Evolutionary conservation across 1,140 invertebrate genomes (phyloP), one percentile per base, ranked within the genome.

Genomic region (Lordiphosa collinella): DNA sequence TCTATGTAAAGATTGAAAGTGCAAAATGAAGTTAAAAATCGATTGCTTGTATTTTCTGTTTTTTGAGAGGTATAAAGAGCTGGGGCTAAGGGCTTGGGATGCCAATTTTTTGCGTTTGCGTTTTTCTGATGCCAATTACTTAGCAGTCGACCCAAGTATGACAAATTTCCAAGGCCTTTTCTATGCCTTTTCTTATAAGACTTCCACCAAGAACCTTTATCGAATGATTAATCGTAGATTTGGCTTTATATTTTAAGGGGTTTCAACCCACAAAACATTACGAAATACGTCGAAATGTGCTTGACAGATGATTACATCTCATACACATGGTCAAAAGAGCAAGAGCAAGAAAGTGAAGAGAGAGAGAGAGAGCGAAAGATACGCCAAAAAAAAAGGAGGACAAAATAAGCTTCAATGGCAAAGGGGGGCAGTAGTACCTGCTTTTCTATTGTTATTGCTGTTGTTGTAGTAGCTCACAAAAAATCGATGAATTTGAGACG

Each of bases 341-440:
- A 10, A 49, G 18, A 55, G 35, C 31, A 18, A 14, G n/a, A 38
- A 56, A 44, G 51, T 38, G 46, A 55, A 35, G 29, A 14, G n/a
- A 38, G 59, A 44, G 51, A 36, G 46, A 55, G 32, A 46, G 25
- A 36, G 34, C 18, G 13, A 16, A n/a, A 22, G 38, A n/a, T 25
- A 60, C 11, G 37, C 37, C 37, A 32, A 44, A 12, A 51, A 32
- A 31, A 59, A 50, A 50, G 47, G 48, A 65, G 56, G 56, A 60
- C 61, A 52, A 55, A 61, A 29, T 8, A 16, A 44, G 48, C 48
- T 41, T 51, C 38, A 54, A 49, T 60, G 49, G 12, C 74, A 80
- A 80, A 62, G 60, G 60, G 73, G 75, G 74, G 59, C 75, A 79
- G 75, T 79, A 74, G 75, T 69, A 69, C 50, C 59, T 46, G 34